A percentile compares a stretch with the other conserved stretches of the same genome.
Conservation (phyloP, 2,113 vertebrate species). For the Vulpes lagopus region DNA sequence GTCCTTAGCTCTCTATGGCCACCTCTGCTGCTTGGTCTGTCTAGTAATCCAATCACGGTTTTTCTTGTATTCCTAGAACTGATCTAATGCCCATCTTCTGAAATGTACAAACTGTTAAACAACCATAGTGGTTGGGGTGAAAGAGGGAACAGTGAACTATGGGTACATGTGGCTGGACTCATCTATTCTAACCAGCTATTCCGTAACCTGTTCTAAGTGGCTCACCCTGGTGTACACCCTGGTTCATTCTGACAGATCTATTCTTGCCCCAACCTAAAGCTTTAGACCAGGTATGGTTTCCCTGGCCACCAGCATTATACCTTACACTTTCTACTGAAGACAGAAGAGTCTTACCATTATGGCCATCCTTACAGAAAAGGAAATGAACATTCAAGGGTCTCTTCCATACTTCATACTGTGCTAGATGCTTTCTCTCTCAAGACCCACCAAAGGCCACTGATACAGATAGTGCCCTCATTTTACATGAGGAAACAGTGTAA, state of each 20-base stretch:
- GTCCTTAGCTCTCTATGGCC: neutral
- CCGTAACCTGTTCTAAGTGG: neutral
- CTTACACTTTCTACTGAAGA: slow-evolving; percentile 36
- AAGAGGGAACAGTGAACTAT: neutral
- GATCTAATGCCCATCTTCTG: neutral
- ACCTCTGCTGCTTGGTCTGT: neutral
- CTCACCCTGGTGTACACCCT: neutral
- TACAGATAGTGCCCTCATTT: neutral
- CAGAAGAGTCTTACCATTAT: neutral
- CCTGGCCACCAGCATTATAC: neutral
- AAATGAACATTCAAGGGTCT: neutral
- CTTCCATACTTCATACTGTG: neutral
- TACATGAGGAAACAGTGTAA: neutral
- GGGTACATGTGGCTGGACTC: neutral
- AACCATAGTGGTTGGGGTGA: neutral
- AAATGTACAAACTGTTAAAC: neutral
- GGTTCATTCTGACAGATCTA: neutral
- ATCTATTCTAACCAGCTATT: neutral
- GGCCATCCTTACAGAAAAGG: neutral
- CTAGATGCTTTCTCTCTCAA: slow-evolving; percentile 15
- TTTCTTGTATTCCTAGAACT: neutral
- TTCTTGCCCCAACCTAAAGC: neutral
- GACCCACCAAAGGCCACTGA: neutral
- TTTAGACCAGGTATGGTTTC: neutral
- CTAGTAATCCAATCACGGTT: neutral